phyloP scores from a whole-genome alignment of 2,113 vertebrate genomes.

The Gracilinanus agilis region DNA sequence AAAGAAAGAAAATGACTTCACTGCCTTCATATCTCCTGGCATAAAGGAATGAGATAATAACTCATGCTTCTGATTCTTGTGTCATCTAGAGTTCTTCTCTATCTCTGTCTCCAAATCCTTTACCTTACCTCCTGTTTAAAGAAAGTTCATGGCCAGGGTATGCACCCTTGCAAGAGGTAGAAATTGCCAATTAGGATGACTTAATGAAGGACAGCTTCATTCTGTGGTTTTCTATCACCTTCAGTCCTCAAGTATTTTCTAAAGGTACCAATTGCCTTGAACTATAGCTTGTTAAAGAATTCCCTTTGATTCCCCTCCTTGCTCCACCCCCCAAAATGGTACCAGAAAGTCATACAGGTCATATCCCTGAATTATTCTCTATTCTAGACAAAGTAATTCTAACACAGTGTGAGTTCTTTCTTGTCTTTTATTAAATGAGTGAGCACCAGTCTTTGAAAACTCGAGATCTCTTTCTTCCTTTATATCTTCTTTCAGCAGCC shows the following conservation, averaged over 20 bases:
- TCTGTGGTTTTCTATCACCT: neutral
- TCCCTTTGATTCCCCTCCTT: neutral
- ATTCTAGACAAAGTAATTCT: neutral
- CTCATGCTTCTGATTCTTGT: neutral
- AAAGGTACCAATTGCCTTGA: neutral
- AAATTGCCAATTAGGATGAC: neutral
- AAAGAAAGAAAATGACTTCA: neutral
- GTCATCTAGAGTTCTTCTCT: neutral
- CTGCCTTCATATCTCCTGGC: neutral
- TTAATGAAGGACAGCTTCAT: neutral
- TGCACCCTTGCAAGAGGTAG: neutral
- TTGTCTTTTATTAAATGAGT: neutral
- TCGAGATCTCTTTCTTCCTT: neutral
- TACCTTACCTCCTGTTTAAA: neutral
- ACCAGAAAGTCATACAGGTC: neutral
- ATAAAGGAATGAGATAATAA: neutral
- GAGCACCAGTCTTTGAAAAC: neutral
- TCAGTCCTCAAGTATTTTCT: neutral
- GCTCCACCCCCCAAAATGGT: neutral
- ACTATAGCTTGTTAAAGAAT: neutral
- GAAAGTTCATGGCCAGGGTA: constrained; percentile 1
- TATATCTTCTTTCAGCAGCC: neutral
- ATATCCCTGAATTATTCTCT: neutral
- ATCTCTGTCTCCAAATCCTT: neutral
- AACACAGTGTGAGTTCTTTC: neutral